A percentile compares a stretch with the other conserved stretches of the same genome.
Evolutionary conservation across 2,113 vertebrate genomes (phyloP).

Genomic region (Grammomys surdaster): DNA sequence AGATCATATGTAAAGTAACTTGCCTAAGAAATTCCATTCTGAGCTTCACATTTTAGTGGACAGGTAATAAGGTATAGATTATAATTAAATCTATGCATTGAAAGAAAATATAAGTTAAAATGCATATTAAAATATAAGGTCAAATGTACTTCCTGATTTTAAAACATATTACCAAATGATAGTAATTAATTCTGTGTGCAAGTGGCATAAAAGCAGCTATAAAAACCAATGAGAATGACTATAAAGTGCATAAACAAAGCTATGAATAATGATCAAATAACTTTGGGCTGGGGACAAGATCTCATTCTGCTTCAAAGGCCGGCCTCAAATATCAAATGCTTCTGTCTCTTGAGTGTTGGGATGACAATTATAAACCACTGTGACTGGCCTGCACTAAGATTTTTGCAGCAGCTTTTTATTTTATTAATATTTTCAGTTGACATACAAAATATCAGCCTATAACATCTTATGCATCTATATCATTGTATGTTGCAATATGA

Average conservation of each 20-base stretch:
- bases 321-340: not conserved
- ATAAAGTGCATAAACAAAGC: not conserved
- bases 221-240: not conserved
- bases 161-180: not conserved
- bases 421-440: not conserved
- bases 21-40: conserved; percentile 60
- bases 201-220: not conserved
- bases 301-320: not conserved
- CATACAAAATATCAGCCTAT: not conserved
- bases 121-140: conserved; percentile 24
- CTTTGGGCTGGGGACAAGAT: not conserved
- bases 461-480: not conserved
- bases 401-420: not conserved
- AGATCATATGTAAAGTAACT: conserved; percentile 33
- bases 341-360: not conserved
- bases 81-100: conserved; percentile 44
- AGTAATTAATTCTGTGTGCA: not conserved
- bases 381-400: not conserved
- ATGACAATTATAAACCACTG: not conserved
- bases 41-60: conserved; percentile 51
- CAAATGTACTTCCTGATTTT: not conserved
- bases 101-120: conserved; percentile 52
- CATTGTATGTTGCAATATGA: not conserved
- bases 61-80: not conserved
- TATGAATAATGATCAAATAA: not conserved